These are phyloP conservation scores for Chaetodon auriga DNA, from an alignment of 2,113 vertebrate genomes.

Conservation along the genomic window DNA sequence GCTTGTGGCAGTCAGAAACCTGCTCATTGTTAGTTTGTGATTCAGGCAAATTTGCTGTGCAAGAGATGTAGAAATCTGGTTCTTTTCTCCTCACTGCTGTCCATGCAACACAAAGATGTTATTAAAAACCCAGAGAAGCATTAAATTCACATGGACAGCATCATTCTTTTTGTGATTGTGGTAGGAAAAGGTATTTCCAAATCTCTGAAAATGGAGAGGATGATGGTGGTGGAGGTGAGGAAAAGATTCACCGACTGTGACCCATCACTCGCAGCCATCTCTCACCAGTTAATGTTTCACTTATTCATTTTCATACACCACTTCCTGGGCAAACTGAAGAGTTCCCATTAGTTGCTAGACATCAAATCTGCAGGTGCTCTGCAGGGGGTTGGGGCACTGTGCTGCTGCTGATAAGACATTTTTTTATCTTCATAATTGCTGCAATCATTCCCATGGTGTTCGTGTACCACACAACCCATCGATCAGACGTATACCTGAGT, in stretches of 20 bases:
- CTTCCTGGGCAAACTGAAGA: neutral
- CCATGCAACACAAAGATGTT: neutral
- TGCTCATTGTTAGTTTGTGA: neutral
- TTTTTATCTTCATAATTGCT: constrained; percentile 14
- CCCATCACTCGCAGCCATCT: neutral
- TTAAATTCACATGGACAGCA: neutral
- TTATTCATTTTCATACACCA: neutral
- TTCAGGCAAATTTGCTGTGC: neutral
- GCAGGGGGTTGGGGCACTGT: neutral
- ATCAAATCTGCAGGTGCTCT: neutral
- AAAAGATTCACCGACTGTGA: neutral
- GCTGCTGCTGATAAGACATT: neutral
- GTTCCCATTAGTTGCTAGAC: neutral
- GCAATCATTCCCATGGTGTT: constrained; percentile 11
- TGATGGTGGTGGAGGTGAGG: neutral
- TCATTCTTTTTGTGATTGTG: neutral
- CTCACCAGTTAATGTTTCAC: neutral
- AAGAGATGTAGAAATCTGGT: neutral
- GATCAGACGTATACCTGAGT: neutral
- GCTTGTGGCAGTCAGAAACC: neutral
- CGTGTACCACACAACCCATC: neutral
- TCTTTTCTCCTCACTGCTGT: neutral
- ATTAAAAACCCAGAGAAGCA: neutral
- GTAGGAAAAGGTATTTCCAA: neutral
- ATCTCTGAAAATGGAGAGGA: neutral